Evolutionary conservation across 2,888 invertebrate species (phyloP).

Genomic region (Leptarthrus brevirostris): DNA sequence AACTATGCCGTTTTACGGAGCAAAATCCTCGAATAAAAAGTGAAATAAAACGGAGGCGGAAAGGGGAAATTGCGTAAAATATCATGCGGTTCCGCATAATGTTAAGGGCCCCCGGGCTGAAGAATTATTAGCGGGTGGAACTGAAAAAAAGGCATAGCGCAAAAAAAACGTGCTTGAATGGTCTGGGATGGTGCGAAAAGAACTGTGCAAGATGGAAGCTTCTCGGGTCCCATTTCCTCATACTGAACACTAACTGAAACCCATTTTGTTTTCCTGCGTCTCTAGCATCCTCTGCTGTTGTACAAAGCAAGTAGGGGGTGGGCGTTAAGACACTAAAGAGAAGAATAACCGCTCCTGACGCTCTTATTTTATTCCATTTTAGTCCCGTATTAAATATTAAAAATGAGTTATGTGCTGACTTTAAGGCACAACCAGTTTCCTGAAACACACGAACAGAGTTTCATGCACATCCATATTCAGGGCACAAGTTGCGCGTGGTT

Average conservation of each 20-base stretch:
- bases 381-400: conserved; percentile 51
- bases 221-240: neutral
- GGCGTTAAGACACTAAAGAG: conserved; percentile 36
- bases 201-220: neutral
- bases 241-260: conserved; percentile 18
- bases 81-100: conserved; percentile 52
- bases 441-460: neutral
- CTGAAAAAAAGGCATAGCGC: conserved; percentile 24
- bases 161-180: conserved; percentile 36
- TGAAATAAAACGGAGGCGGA: conserved; percentile 30
- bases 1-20: conserved; percentile 33
- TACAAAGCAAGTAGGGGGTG: neutral
- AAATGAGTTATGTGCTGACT: conserved; percentile 51
- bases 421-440: conserved; percentile 49
- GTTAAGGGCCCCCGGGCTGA: conserved; percentile 37
- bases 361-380: conserved; percentile 50
- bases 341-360: conserved; percentile 47
- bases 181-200: conserved; percentile 33
- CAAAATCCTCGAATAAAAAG: conserved; percentile 34
- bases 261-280: conserved; percentile 29
- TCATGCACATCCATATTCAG: conserved; percentile 31
- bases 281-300: neutral
- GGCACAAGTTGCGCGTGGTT: conserved; percentile 33
- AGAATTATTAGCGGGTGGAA: conserved; percentile 47
- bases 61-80: conserved; percentile 31